Base-by-base conservation (phyloP, 1,140 invertebrate genomes). In the Daktulosphaira vitifoliae region DNA sequence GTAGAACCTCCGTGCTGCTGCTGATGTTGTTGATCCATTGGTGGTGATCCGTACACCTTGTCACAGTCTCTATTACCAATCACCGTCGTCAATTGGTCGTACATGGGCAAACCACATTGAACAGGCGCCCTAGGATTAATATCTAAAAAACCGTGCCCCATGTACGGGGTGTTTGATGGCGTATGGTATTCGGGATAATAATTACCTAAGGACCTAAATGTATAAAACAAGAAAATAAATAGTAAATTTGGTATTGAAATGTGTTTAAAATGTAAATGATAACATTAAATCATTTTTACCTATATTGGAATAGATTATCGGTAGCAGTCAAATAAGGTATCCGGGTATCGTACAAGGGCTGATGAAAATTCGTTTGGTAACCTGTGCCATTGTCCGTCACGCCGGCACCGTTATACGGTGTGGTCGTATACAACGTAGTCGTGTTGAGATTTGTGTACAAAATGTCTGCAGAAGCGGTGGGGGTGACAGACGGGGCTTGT, bases 291-390 rank as follows among this genome's bases (percentile, higher is more conserved):
- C n/a, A n/a, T n/a, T n/a, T 11, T 33, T 88, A 86, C 42, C 89
- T 82, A 75, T 91, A 91, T 73, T 92, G 88, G 75, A 92, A 90
- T 65, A 92, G 78, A 71, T 91, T 91, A 69, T 92, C 89, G 7
- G 88, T 84, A 0, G 82, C 79, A 9, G 84, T 79, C 16, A 88
- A 74, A 71, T 87, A 88, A 0, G 68, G 68, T 48, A 68, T 59
- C 71, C 86, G 80, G 71, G 88, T 87, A 71, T 88, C 86, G 73
- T 92, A 90, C 0, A 86, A 73, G 1, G 76, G 78, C 67, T 85
- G 84, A 69, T 66, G 62, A 20, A 25, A 52, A 51, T 65, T 50
- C 15, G 46, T 25, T 15, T 65, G 62, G 8, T 65, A 42, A 18
- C 52, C 39, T 26, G 84, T 83, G 72, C 87, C 86, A 68, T 87